Evolutionary conservation across 2,113 vertebrate species (phyloP).

Genomic region (Hippocampus guttulatus): DNA sequence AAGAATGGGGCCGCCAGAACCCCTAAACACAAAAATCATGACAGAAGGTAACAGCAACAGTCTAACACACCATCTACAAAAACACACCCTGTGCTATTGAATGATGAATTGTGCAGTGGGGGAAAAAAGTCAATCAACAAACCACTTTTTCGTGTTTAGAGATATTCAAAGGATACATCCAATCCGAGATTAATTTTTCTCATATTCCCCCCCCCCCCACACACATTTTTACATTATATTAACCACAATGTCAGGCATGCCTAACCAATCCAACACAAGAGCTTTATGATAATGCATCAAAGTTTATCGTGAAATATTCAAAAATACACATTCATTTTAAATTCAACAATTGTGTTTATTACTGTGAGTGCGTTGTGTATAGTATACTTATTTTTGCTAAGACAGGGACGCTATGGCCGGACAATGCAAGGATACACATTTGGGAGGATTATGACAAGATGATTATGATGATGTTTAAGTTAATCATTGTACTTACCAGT

Average conservation of each 20-base stretch:
- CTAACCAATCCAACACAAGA: background rate
- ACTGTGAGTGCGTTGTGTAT: background rate
- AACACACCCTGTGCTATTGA: background rate
- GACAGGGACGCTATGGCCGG: background rate
- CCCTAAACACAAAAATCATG: constrained; percentile 29
- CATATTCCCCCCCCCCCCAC: no score
- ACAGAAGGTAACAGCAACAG: background rate
- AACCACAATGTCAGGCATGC: background rate
- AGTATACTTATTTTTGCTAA: background rate
- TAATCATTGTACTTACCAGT: constrained; percentile 46
- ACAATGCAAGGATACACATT: background rate
- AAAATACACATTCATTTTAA: background rate
- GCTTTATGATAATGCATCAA: background rate
- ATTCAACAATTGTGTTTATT: background rate
- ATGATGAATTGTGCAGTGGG: background rate
- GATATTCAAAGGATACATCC: background rate
- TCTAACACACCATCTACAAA: background rate
- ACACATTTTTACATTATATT: background rate
- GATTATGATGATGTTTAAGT: background rate
- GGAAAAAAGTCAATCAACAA: background rate
- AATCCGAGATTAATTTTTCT: background rate
- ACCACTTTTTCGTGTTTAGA: background rate
- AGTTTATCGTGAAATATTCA: background rate
- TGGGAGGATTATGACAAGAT: background rate
- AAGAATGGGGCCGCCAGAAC: constrained; percentile 53